These are phyloP conservation scores for Plecotus auritus DNA, from an alignment of 2,113 vertebrate genomes.

Conservation along the genomic window DNA sequence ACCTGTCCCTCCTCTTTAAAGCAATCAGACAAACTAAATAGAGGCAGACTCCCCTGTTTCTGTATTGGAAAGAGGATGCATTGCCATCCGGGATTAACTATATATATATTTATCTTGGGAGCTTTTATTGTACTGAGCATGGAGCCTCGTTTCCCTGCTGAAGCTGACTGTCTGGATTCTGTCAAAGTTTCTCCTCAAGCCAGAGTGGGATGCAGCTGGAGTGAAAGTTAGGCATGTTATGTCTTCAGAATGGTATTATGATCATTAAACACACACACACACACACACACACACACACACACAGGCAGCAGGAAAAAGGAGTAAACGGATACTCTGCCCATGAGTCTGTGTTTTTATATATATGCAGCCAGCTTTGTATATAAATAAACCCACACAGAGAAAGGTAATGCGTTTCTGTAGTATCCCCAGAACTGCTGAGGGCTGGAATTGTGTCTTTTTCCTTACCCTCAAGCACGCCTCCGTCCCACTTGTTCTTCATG, in stretches of 20 bases:
- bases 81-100: slow-evolving; percentile 36
- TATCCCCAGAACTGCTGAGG: background rate
- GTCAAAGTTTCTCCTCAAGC: slow-evolving; percentile 57
- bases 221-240: background rate
- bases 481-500: background rate
- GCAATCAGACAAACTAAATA: slow-evolving; percentile 73
- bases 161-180: slow-evolving; percentile 64
- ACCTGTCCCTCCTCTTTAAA: slow-evolving; percentile 52
- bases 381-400: background rate
- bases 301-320: background rate
- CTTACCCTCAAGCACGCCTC: background rate
- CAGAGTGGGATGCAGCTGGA: background rate
- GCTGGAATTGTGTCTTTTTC: background rate
- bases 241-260: background rate
- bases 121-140: slow-evolving; percentile 73
- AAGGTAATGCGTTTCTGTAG: background rate
- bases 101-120: slow-evolving; percentile 74
- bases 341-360: background rate
- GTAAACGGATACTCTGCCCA: background rate
- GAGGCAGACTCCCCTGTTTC: slow-evolving; percentile 61
- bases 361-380: background rate
- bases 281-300: too few relatives aligned
- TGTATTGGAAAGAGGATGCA: slow-evolving; percentile 56
- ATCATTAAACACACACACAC: background rate
- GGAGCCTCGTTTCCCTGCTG: slow-evolving; percentile 63